A percentile compares a stretch with the other conserved stretches of the same genome.
Evolutionary conservation across 2,888 invertebrate species (phyloP).

Genomic region (Scotopteryx bipunctaria): DNA sequence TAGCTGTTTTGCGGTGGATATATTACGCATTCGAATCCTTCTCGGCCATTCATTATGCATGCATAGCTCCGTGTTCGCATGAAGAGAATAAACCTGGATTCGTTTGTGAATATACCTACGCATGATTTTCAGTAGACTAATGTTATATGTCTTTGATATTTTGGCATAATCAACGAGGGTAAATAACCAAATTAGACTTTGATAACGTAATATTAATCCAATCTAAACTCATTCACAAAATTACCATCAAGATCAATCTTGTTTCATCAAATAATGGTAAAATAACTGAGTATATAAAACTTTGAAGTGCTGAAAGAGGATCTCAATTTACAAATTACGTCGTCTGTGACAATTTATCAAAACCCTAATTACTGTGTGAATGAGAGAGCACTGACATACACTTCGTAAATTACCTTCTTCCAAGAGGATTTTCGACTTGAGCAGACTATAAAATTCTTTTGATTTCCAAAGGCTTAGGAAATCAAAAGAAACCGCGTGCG

Average conservation of each 20-base stretch:
- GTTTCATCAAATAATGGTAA: conserved; percentile 1
- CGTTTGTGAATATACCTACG: no score
- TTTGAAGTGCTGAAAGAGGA: conserved; percentile 12
- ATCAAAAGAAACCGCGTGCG: conserved; percentile 18
- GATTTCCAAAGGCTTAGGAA: background rate
- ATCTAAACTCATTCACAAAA: background rate
- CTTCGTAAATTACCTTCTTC: background rate
- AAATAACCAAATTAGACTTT: background rate
- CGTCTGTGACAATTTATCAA: conserved; percentile 21
- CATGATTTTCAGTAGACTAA: no score
- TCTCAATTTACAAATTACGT: conserved; percentile 20
- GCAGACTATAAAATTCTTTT: background rate
- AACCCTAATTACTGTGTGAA: conserved; percentile 28
- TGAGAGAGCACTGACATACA: conserved; percentile 19
- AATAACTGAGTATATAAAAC: conserved; percentile 12
- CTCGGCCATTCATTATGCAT: no score
- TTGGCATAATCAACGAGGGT: no score
- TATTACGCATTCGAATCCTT: no score
- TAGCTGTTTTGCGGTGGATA: background rate
- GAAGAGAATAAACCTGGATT: no score
- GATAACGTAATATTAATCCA: conserved; percentile 1
- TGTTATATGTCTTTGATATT: no score
- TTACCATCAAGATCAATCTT: conserved; percentile 1
- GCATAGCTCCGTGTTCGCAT: no score
- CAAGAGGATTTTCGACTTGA: background rate